Conservation (phyloP, 53 echinoderm and acorn worm species). For the Echinometra lucunter region DNA sequence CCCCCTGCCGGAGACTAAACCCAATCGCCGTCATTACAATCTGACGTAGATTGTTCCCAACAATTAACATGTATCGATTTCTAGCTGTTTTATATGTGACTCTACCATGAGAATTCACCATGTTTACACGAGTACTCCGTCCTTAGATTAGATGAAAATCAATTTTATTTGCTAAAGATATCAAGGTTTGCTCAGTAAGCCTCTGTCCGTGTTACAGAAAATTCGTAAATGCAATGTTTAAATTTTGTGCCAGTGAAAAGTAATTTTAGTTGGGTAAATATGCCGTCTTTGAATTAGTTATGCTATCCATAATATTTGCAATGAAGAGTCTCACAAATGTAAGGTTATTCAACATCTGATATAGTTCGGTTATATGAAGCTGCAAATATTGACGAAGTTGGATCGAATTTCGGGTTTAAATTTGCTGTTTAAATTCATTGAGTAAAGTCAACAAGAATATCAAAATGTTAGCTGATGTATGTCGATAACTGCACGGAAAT, state of each 20-base stretch:
- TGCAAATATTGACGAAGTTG: too few relatives aligned
- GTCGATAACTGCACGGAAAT: too few relatives aligned
- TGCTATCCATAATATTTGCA: background rate
- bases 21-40: background rate
- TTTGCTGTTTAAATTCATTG: background rate
- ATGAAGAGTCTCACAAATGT: background rate
- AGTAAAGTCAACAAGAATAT: too few relatives aligned
- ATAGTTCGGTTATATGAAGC: background rate
- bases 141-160: background rate
- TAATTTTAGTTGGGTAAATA: background rate
- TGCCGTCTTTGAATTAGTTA: background rate
- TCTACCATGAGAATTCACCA: background rate
- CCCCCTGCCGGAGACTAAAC: conserved; percentile 19
- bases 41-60: background rate
- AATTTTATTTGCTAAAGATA: background rate
- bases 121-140: background rate
- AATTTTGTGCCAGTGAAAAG: background rate
- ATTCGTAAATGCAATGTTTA: background rate
- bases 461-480: too few relatives aligned
- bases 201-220: too few relatives aligned
- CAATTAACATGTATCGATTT: conserved; percentile 25
- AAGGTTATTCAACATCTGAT: background rate
- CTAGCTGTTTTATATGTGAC: background rate
- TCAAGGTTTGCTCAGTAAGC: background rate
- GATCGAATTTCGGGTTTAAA: background rate